Evolutionary conservation across 2,797 vertebrate genomes (phyloP), one percentile per base, ranked within the genome.

Genomic region (Poecilia picta): DNA sequence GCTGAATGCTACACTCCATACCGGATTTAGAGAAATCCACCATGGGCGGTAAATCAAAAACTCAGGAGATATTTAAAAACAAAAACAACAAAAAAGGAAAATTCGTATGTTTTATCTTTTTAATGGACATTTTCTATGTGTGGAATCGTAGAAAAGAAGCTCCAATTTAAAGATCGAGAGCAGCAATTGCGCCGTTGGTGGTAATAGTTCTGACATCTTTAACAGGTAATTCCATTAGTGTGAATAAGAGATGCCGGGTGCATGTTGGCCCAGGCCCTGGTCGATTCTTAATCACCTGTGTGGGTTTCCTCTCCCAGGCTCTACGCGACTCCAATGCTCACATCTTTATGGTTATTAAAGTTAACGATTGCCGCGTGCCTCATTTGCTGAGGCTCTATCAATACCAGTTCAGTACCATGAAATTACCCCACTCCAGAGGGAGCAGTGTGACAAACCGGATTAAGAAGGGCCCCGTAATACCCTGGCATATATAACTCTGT

Each of bases 321-420:
- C 92, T 80, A 85, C 89, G 86, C 85, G 89, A 93, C 91, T 93
- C 85, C 88, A 87, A 90, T 87, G 90, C 91, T 91, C 93, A 93
- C 91, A 94, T 95, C 94, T 95, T 94, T 94, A 94, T 94, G 94
- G 93, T 93, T 95, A 95, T 95, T 95, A 95, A 93, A 94, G 93
- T 93, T 94, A 95, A 94, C 90, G 93, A 95, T 94, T 94, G 89
- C 93, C 78, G 90, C 87, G 91, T 93, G 93, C 92, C 89, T 91
- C 88, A 93, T 94, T 95, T 95, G 91, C 93, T 90, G 90, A 90
- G 91, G 81, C 91, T 92, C 93, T 93, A 95, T 96, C 94, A 93
- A 94, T 95, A 94, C 91, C 90, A 92, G 92, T 94, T 95, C 90
- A 94, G 90, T 85, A 95, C 87, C 95, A 95, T 95, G 94, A 96